Evolutionary conservation across 2,797 vertebrate species (phyloP), one percentile per base, ranked within the genome.

Genomic region (Sebastes hubbsi): DNA sequence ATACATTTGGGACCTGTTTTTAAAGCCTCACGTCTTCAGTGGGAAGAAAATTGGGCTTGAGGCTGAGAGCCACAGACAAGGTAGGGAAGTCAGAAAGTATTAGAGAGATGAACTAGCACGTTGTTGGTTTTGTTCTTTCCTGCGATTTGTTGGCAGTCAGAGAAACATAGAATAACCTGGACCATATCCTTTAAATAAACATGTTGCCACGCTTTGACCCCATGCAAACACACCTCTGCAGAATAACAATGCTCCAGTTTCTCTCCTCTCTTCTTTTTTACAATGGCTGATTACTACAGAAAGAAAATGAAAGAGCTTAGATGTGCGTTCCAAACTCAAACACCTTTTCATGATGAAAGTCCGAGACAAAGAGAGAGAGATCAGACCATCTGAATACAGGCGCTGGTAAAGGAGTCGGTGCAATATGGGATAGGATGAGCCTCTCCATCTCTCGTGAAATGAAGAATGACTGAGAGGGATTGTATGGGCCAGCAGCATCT

Each of bases 391-490:
- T 88, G 81, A 88, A 90, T 88, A 88, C 78, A 58, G 27, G 72
- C 60, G 81, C 72, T 80, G 83, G 77, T 90, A 80, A 87, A 87
- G 72, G 76, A 90, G 82, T 82, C 78, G 76, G 89, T 83, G 81
- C 85, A 84, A 88, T 92, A 90, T 82, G 75, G 83, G 85, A 89
- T 75, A 88, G 92, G 93, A 93, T 91, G 86, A 94, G 91, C 82
- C 90, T 91, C 92, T 91, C 94, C 87, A 90, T 93, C 93, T 94
- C 89, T 83, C 63, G 87, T 91, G 89, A 95, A 95, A 95, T 95
- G 85, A 95, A 94, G 91, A 94, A 93, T 91, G 94, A 95, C 94
- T 94, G 91, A 86, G 87, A 91, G 87, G 90, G 91, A 95, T 94
- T 94, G 93, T 91, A 90, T 87, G 78, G 87, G 92, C 92, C 92